A percentile compares a stretch with the other conserved stretches of the same genome.
Evolutionary conservation across 2,113 vertebrate genomes (phyloP).

Genomic region (Cyprinodon variegatus): DNA sequence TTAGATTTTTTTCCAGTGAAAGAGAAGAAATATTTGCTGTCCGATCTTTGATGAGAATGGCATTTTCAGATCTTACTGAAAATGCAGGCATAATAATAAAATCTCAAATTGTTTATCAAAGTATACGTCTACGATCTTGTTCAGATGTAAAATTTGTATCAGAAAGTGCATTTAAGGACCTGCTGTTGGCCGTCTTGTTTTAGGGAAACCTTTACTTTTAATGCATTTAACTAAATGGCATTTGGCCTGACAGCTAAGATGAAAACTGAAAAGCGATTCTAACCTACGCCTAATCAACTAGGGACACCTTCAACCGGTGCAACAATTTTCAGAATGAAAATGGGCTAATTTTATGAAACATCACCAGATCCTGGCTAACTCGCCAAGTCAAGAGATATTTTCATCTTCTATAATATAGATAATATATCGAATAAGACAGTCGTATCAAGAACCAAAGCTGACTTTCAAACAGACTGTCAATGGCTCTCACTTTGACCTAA

Average conservation of each 20-base stretch:
- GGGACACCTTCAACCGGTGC: not conserved
- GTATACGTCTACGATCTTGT: not conserved
- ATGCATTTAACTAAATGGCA: not conserved
- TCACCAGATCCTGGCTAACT: not conserved
- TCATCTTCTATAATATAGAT: conserved; percentile 6
- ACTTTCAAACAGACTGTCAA: conserved; percentile 50
- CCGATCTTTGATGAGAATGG: not conserved
- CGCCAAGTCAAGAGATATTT: not conserved
- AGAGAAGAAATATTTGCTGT: not conserved
- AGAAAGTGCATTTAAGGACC: not conserved
- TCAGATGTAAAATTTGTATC: not conserved
- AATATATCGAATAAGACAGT: conserved; percentile 22
- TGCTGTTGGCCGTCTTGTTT: not conserved
- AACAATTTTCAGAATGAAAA: not conserved
- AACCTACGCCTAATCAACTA: not conserved
- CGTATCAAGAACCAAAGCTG: conserved; percentile 54
- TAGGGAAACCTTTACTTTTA: not conserved
- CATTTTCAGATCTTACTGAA: not conserved
- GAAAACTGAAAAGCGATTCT: not conserved
- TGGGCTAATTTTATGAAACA: not conserved
- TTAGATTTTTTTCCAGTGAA: not conserved
- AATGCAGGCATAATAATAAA: not conserved
- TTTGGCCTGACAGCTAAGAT: not conserved
- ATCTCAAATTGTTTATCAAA: not conserved
- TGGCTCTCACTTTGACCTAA: conserved; percentile 22